These are phyloP conservation scores for Colostygia pectinataria DNA, from an alignment of 2,888 invertebrate genomes.

Conservation along the genomic window DNA sequence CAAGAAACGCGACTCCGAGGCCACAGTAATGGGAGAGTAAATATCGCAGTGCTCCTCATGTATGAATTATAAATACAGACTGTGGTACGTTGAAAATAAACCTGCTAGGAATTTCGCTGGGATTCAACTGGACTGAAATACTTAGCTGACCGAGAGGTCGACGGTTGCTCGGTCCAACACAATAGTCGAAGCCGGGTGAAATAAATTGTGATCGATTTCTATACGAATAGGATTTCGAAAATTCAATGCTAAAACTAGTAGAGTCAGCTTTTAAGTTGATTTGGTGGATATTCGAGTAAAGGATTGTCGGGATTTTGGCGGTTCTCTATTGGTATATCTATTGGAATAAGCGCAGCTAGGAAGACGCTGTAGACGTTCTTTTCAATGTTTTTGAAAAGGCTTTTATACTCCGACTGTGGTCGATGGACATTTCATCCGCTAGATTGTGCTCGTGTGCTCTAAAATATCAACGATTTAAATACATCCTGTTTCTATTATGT, in stretches of 20 bases:
- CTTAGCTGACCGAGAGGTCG: slow-evolving; percentile 24
- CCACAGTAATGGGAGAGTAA: slow-evolving; percentile 74
- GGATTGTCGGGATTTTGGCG: slow-evolving; percentile 13
- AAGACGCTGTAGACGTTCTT: slow-evolving; percentile 1
- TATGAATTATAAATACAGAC: slow-evolving; percentile 72
- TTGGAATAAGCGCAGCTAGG: too few relatives aligned
- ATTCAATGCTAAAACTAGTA: slow-evolving; percentile 11
- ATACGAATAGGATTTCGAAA: slow-evolving; percentile 16
- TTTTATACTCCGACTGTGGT: neutral
- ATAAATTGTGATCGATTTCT: slow-evolving; percentile 25
- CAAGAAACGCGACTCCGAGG: slow-evolving; percentile 66
- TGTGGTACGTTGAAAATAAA: slow-evolving; percentile 53
- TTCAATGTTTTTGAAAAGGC: slow-evolving; percentile 9
- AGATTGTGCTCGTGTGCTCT: slow-evolving; percentile 17
- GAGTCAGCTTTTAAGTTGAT: slow-evolving; percentile 17
- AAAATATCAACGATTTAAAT: slow-evolving; percentile 28
- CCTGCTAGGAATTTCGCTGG: slow-evolving; percentile 21
- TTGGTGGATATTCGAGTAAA: slow-evolving; percentile 10
- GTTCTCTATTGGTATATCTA: too few relatives aligned
- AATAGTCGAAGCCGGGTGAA: slow-evolving; percentile 22
- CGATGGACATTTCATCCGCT: neutral
- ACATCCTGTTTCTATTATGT: slow-evolving; percentile 25
- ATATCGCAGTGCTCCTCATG: slow-evolving; percentile 74
- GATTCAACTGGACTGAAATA: slow-evolving; percentile 29
- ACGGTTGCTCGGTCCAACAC: slow-evolving; percentile 12